A percentile compares a stretch with the other conserved stretches of the same genome.
Evolutionary conservation across 2,113 vertebrate genomes (phyloP).

Genomic region (Ochotona princeps): DNA sequence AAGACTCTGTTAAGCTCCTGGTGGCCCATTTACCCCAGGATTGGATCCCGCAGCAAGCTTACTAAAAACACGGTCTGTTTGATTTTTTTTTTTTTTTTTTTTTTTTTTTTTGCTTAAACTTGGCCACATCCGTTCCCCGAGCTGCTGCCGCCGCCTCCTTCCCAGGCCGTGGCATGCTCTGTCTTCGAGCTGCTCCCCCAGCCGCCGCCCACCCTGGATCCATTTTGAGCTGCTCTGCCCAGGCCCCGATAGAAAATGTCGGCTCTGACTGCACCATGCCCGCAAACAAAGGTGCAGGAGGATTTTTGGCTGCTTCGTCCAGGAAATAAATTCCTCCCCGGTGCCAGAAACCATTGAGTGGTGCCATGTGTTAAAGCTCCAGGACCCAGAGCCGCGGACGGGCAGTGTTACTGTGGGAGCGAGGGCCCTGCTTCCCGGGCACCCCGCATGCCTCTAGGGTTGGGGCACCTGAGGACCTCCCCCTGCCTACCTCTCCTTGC

Average conservation of each 20-base stretch:
- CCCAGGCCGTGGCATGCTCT: neutral
- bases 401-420: conserved; percentile 39
- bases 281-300: conserved; percentile 78
- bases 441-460: neutral
- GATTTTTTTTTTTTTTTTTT: neutral
- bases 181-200: conserved; percentile 53
- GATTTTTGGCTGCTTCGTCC: conserved; percentile 78
- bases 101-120: neutral
- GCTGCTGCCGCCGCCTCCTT: neutral
- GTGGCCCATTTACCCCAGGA: conserved; percentile 12
- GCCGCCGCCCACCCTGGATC: conserved; percentile 63
- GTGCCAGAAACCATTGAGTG: conserved; percentile 78
- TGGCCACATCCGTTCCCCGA: neutral
- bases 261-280: conserved; percentile 64
- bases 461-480: neutral
- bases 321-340: conserved; percentile 78
- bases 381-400: conserved; percentile 44
- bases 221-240: conserved; percentile 75
- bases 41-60: conserved; percentile 10
- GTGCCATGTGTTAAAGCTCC: conserved; percentile 75
- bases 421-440: neutral
- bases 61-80: neutral
- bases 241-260: conserved; percentile 79
- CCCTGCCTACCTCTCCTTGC: neutral
- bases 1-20: neutral